A percentile compares a stretch with the other conserved stretches of the same genome.
These are phyloP conservation scores for Drosophila phalerata DNA, from an alignment of 2,888 invertebrate species.

Conservation along the genomic window DNA sequence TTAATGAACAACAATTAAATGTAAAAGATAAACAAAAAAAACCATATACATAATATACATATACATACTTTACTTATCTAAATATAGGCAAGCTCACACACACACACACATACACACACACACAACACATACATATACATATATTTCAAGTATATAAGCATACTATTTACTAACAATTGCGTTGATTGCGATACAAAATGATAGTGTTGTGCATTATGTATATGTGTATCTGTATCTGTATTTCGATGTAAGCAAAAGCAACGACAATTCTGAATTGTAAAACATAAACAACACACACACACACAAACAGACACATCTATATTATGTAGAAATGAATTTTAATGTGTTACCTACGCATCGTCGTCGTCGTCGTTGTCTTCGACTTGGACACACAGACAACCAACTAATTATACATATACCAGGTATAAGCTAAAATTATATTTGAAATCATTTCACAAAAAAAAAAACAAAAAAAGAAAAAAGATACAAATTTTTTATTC, in stretches of 20 bases:
- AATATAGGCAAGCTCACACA: constrained; percentile 42
- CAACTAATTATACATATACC: constrained; percentile 68
- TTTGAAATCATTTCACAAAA: constrained; percentile 75
- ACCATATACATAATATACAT: constrained; percentile 43
- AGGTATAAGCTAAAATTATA: constrained; percentile 76
- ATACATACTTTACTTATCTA: constrained; percentile 48
- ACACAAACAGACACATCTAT: constrained; percentile 36
- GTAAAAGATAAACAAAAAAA: constrained; percentile 22
- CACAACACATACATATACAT: constrained; percentile 13
- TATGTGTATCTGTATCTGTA: constrained; percentile 54
- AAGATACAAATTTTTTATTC: constrained; percentile 4
- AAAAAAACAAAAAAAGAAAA: constrained; percentile 49
- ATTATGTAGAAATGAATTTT: constrained; percentile 75
- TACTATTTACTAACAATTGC: constrained; percentile 54
- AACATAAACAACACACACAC: constrained; percentile 32
- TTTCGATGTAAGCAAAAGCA: constrained; percentile 55
- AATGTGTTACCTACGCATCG: constrained; percentile 74
- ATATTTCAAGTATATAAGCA: constrained; percentile 52
- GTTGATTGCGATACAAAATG: constrained; percentile 35
- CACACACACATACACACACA: constrained; percentile 19
- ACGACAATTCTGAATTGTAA: constrained; percentile 63
- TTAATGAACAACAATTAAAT: constrained; percentile 41
- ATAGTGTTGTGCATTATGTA: constrained; percentile 48
- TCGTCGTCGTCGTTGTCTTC: constrained; percentile 48
- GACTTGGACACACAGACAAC: constrained; percentile 69